These are phyloP conservation scores for Potamarius usumacintae DNA, from an alignment of 2,113 vertebrate species.

Conservation along the genomic window DNA sequence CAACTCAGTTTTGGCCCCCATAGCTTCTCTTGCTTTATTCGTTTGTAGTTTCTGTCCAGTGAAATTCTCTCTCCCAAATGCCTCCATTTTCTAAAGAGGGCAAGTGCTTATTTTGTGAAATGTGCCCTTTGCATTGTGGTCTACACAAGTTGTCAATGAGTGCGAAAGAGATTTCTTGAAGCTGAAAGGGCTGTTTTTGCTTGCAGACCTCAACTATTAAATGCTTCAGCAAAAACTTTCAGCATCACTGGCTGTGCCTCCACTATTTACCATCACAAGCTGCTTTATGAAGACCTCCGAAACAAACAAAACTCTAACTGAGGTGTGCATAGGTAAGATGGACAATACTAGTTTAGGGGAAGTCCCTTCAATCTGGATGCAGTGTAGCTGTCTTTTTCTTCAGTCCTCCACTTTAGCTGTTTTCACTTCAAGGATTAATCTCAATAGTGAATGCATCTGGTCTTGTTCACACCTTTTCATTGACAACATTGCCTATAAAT, in stretches of 20 bases:
- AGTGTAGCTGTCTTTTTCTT: neutral
- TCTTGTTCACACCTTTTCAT: conserved; percentile 42
- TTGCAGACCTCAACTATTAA: conserved; percentile 48
- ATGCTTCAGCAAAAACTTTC: conserved; percentile 41
- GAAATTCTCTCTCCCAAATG: neutral
- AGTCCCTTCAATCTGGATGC: neutral
- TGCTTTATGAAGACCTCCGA: conserved; percentile 46
- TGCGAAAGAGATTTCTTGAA: conserved; percentile 31
- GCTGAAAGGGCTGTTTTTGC: conserved; percentile 47
- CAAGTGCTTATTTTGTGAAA: conserved; percentile 20
- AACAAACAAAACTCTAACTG: conserved; percentile 44
- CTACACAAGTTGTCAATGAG: conserved; percentile 3
- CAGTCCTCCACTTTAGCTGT: neutral
- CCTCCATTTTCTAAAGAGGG: conserved; percentile 16
- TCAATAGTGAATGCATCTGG: neutral
- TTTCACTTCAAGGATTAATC: conserved; percentile 16
- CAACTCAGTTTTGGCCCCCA: conserved; percentile 1
- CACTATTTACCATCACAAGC: conserved; percentile 53
- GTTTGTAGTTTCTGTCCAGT: conserved; percentile 16
- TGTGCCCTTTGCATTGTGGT: conserved; percentile 28
- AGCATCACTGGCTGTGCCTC: conserved; percentile 61
- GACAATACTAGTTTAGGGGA: conserved; percentile 12
- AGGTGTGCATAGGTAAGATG: conserved; percentile 31
- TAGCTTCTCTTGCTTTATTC: neutral
- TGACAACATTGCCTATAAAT: conserved; percentile 6